Percentiles rank a stretch among this genome's conserved stretches.
These are phyloP conservation scores for Drosophila nebulosa DNA, from an alignment of 1,140 invertebrate species.

Conservation along the genomic window DNA sequence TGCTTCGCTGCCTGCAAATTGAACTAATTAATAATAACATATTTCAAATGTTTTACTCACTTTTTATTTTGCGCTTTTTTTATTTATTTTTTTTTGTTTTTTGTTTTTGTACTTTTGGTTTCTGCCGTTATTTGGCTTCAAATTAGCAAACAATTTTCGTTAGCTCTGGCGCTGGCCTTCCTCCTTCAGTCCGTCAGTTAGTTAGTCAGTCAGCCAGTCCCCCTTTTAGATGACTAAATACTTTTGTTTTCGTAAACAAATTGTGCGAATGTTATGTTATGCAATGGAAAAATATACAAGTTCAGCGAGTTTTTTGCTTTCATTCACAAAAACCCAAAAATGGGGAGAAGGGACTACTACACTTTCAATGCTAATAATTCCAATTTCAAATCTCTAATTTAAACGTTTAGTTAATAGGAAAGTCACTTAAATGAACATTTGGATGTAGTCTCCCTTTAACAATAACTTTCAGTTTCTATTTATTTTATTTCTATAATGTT, in stretches of 20 bases:
- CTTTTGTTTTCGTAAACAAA: constrained; percentile 13
- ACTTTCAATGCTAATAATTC: neutral
- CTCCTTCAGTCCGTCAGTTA: too few relatives aligned
- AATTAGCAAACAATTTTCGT: constrained; percentile 24
- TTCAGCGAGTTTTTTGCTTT: neutral
- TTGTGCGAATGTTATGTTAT: constrained; percentile 24
- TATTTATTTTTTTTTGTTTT: neutral
- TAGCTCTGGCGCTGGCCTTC: constrained; percentile 29
- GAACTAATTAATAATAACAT: constrained; percentile 70
- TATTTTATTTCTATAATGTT: too few relatives aligned
- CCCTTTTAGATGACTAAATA: constrained; percentile 27
- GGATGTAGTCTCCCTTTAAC: too few relatives aligned
- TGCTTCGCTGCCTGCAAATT: constrained; percentile 64
- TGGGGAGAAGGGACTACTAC: neutral
- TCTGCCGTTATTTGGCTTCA: constrained; percentile 10
- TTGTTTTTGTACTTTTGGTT: constrained; percentile 7
- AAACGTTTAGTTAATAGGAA: too few relatives aligned
- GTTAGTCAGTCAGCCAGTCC: neutral
- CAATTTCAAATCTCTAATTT: too few relatives aligned
- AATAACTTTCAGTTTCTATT: too few relatives aligned
- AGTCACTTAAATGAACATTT: too few relatives aligned
- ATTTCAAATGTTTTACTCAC: constrained; percentile 49
- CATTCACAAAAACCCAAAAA: neutral
- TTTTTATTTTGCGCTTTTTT: too few relatives aligned
- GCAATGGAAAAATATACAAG: constrained; percentile 8